Percentiles rank a stretch among this genome's conserved stretches.
These are phyloP conservation scores for Entomyzon cyanotis DNA, from an alignment of 2,113 vertebrate genomes.

Conservation along the genomic window DNA sequence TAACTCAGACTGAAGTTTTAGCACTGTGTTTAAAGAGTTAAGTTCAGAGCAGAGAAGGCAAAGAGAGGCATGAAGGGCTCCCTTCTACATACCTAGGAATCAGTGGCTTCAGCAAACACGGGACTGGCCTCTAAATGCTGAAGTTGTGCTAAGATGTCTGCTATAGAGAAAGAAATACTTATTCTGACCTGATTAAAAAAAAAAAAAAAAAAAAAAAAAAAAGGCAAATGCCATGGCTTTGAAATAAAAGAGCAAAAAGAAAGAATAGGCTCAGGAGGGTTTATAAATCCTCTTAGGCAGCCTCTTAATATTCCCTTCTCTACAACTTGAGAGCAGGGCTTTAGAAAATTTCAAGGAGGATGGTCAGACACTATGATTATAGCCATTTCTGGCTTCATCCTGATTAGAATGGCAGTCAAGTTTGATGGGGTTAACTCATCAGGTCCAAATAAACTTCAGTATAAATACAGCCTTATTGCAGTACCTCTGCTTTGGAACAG, in stretches of 20 bases:
- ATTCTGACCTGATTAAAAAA: background rate
- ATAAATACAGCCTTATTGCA: background rate
- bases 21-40: slow-evolving; percentile 32
- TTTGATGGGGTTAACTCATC: background rate
- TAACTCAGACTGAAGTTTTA: background rate
- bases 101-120: background rate
- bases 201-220: background rate
- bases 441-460: background rate
- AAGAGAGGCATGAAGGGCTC: background rate
- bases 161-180: slow-evolving; percentile 1
- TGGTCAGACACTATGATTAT: background rate
- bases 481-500: background rate
- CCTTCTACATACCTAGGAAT: background rate
- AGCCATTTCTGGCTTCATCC: background rate
- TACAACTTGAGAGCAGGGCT: background rate
- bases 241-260: slow-evolving; percentile 22
- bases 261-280: slow-evolving; percentile 41
- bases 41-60: background rate
- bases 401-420: background rate
- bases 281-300: slow-evolving; percentile 59
- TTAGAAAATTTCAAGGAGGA: slow-evolving; percentile 18
- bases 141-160: background rate
- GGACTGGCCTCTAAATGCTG: background rate
- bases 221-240: slow-evolving; percentile 2
- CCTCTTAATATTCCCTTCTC: background rate